Evolutionary conservation across 2,888 invertebrate genomes (phyloP), one percentile per base, ranked within the genome.

Genomic region (Helicoverpa assulta): DNA sequence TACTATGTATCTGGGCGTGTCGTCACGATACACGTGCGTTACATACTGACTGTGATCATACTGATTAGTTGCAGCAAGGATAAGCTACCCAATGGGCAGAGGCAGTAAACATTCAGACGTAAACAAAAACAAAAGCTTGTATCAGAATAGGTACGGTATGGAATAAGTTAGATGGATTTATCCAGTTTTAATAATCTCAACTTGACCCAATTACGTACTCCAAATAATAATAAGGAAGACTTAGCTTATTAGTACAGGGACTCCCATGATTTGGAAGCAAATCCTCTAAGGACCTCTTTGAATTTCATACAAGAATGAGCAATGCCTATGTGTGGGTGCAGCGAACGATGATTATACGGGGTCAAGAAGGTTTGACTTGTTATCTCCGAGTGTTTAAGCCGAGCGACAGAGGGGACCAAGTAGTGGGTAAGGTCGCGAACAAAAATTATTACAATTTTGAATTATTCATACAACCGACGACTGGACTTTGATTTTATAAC

Each of bases 381-480:
- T 67, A 75, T 75, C 58, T 43, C 16, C 19, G 8, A 55, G 54
- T 55, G 16, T 21, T 53, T 53, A 26, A 59, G 43, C 37, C n/a
- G 47, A 52, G 14, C 37, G 55, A 70, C 76, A 78, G 37, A 52
- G 54, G 18, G 37, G 53, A 52, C 14, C 56, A 33, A 60, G 52
- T 74, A 66, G 73, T 78, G 73, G 50, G 79, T 60, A 63, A 76
- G 79, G 75, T 78, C 75, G 62, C n/a, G 74, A 67, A 62, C 59
- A 78, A 56, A 37, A 61, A 61, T 29, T 58, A 54, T 61, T 55
- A 55, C 52, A 51, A 61, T 60, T 29, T 61, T 37, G 40, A 53
- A 57, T 47, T 66, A 54, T 51, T 53, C 40, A 47, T 47, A n/a
- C 47, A 40, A 40, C 14, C 40, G 40, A 40, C 40, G 40, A 12